These are phyloP conservation scores for Machaerirhynchus nigripectus DNA, from an alignment of 2,113 vertebrate genomes.

Conservation along the genomic window DNA sequence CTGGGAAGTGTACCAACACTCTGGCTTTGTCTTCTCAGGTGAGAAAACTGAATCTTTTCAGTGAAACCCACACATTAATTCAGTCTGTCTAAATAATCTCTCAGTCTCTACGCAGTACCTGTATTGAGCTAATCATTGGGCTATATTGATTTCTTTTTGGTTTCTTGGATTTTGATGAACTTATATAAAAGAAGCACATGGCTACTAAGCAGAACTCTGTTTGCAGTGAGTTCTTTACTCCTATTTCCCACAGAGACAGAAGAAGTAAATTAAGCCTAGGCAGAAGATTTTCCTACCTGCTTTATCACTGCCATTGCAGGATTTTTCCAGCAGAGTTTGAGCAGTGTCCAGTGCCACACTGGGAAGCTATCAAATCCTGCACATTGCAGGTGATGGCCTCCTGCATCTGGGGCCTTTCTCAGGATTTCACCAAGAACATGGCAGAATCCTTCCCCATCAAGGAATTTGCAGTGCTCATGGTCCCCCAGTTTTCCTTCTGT, in stretches of 20 bases:
- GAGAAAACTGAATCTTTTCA: background rate
- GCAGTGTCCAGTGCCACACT: background rate
- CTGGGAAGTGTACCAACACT: background rate
- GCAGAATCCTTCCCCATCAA: background rate
- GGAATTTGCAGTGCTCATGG: background rate
- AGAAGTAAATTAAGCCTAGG: background rate
- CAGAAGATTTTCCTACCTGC: background rate
- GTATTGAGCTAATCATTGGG: background rate
- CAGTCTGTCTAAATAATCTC: background rate
- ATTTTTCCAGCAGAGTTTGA: background rate
- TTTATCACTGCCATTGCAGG: accelerated
- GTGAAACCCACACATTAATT: background rate
- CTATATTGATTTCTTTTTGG: background rate
- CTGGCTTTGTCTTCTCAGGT: background rate
- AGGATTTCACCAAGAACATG: background rate
- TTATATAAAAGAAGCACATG: background rate
- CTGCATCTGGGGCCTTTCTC: background rate
- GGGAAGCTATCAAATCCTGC: background rate
- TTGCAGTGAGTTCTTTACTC: background rate
- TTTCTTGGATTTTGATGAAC: background rate
- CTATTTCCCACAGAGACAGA: background rate
- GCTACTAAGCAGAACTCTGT: background rate
- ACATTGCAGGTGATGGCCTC: background rate
- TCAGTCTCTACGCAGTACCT: background rate
- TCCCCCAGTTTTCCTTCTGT: background rate